Evolutionary conservation across 1,140 invertebrate species (phyloP).

Genomic region (Fopius arisanus): DNA sequence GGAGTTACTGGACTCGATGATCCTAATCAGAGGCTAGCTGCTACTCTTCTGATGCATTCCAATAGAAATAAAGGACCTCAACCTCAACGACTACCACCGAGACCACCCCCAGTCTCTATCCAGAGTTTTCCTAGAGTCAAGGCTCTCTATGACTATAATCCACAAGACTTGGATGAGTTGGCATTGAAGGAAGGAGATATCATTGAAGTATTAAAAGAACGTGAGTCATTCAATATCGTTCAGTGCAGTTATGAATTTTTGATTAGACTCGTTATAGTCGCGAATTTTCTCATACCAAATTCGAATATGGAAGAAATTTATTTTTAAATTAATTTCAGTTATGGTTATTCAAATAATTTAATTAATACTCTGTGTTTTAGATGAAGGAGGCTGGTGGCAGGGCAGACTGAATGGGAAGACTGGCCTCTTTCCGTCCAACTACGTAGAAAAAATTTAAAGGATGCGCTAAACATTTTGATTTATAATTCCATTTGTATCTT

Average conservation of each 20-base stretch:
- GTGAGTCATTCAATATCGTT: constrained; percentile 55
- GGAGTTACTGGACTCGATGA: constrained; percentile 29
- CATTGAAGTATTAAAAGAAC: constrained; percentile 73
- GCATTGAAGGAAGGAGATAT: constrained; percentile 71
- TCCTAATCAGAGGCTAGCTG: constrained; percentile 17
- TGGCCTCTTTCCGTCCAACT: constrained; percentile 76
- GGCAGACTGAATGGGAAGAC: constrained; percentile 68
- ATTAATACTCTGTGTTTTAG: constrained; percentile 54
- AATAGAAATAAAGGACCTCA: constrained; percentile 42
- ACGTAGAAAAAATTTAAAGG: constrained; percentile 66
- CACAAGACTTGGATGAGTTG: constrained; percentile 76
- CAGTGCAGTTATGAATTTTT: neutral
- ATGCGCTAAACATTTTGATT: neutral
- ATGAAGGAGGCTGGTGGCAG: constrained; percentile 77
- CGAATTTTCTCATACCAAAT: too few species aligned
- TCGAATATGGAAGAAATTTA: too few species aligned
- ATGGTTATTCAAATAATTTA: neutral
- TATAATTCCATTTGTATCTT: neutral
- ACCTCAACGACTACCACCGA: constrained; percentile 50
- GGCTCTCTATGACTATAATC: constrained; percentile 74
- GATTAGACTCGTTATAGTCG: too few species aligned
- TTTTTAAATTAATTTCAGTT: neutral
- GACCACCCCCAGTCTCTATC: constrained; percentile 50
- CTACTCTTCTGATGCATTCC: constrained; percentile 4
- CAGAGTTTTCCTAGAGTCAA: constrained; percentile 67